Evolutionary conservation across 2,888 invertebrate species (phyloP).

Genomic region (Epirrhoe alternata): DNA sequence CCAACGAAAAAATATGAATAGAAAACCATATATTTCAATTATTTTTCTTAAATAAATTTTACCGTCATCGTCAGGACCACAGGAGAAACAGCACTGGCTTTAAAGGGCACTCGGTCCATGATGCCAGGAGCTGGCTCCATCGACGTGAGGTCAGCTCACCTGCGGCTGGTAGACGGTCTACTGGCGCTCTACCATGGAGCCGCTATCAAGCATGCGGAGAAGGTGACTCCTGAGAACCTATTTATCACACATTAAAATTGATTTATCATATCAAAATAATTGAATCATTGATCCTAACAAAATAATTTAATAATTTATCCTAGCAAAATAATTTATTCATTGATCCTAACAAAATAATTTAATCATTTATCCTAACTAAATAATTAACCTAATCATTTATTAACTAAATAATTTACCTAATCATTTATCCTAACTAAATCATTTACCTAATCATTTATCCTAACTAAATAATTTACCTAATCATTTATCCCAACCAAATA

Average conservation of each 20-base stretch:
- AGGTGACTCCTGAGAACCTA: slow-evolving; percentile 53
- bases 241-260: background rate
- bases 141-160: slow-evolving; percentile 76
- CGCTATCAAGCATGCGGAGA: slow-evolving; percentile 88
- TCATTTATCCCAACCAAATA: no score
- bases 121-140: slow-evolving; percentile 80
- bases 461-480: no score
- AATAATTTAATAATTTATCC: no score
- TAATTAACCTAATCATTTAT: no score
- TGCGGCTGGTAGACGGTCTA: slow-evolving; percentile 87
- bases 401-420: no score
- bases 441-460: no score
- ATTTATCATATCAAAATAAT: no score
- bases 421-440: no score
- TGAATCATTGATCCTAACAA: no score
- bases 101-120: slow-evolving; percentile 74
- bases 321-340: no score
- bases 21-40: background rate
- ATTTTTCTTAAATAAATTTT: background rate
- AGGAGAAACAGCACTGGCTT: slow-evolving; percentile 71
- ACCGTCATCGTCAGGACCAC: slow-evolving; percentile 52
- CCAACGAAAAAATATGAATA: background rate
- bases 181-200: slow-evolving; percentile 88
- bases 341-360: no score
- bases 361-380: no score